phyloP scores from a whole-genome alignment of 2,888 invertebrate genomes.

The Atethmia centrago region DNA sequence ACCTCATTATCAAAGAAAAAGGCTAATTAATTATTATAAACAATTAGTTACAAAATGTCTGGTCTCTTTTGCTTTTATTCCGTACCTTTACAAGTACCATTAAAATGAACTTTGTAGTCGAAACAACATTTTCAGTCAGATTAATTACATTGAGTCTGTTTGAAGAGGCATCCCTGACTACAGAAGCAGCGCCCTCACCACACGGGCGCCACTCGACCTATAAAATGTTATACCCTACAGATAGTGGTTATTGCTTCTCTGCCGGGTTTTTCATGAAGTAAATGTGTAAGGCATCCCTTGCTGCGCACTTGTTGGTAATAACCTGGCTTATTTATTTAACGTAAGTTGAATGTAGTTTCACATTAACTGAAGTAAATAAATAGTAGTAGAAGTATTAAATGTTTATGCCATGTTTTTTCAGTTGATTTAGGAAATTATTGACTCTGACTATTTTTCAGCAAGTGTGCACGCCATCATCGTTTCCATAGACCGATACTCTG shows the following conservation, averaged over 20 bases:
- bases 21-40: neutral
- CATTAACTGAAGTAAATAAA: neutral
- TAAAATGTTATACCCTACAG: constrained; percentile 15
- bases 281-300: neutral
- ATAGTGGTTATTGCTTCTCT: constrained; percentile 29
- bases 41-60: neutral
- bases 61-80: neutral
- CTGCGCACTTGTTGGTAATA: neutral
- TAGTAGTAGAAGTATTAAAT: neutral
- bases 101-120: constrained; percentile 7
- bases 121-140: constrained; percentile 25
- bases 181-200: constrained; percentile 20
- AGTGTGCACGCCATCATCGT: neutral
- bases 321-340: neutral
- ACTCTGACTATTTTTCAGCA: neutral
- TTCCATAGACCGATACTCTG: neutral
- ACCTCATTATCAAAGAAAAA: neutral
- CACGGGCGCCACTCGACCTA: constrained; percentile 40
- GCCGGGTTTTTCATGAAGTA: neutral
- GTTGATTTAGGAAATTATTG: neutral
- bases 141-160: constrained; percentile 25
- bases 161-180: constrained; percentile 36
- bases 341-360: too few relatives aligned
- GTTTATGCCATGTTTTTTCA: neutral
- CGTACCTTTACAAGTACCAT: constrained; percentile 15